Conservation (phyloP, 2,797 vertebrate genomes). For the Tapera naevia region DNA sequence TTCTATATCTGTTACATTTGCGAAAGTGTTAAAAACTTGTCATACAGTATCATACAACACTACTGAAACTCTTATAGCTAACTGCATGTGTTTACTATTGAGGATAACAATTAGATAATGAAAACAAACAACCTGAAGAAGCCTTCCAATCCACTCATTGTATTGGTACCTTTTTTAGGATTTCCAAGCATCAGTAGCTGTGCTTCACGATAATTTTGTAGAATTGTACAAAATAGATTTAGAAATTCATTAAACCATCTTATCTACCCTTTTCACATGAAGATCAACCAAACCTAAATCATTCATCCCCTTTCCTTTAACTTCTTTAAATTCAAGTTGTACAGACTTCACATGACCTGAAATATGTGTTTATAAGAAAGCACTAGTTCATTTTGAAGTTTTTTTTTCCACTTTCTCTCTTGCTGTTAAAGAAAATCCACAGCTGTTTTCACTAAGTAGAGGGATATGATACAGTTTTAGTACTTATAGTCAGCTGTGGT, state of each 20-base stretch:
- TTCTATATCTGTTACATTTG: too few relatives aligned
- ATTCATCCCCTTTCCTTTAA: background rate
- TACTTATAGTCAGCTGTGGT: background rate
- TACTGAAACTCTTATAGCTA: background rate
- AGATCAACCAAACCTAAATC: background rate
- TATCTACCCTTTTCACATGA: background rate
- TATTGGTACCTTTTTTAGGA: background rate
- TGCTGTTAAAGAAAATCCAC: background rate
- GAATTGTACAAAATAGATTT: background rate
- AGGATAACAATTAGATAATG: background rate
- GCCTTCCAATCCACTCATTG: background rate
- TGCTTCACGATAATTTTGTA: background rate
- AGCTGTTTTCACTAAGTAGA: background rate
- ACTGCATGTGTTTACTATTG: background rate
- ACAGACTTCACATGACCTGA: background rate
- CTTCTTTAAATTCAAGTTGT: background rate
- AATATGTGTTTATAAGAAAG: background rate
- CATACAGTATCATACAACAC: too few relatives aligned
- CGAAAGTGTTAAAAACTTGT: too few relatives aligned
- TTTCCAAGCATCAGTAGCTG: background rate
- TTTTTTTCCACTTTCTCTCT: background rate
- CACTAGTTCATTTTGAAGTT: background rate
- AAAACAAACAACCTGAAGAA: background rate
- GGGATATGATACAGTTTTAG: background rate
- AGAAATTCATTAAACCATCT: background rate